Evolutionary conservation across 2,797 vertebrate genomes (phyloP).

Genomic region (Brachymystax lenok): DNA sequence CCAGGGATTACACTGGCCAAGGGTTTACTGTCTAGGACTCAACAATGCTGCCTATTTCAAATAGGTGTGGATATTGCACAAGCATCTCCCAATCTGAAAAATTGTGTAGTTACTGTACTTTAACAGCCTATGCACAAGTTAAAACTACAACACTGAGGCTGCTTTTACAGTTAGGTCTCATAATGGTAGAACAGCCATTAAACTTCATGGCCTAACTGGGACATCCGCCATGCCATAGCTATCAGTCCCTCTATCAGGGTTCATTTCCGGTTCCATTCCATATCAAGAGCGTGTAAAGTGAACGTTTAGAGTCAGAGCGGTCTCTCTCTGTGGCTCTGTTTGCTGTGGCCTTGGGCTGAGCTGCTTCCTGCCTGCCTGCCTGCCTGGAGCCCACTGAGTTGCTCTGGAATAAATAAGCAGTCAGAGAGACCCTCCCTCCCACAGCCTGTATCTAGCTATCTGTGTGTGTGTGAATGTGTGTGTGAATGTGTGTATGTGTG

Average conservation of each 20-base stretch:
- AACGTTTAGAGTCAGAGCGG: constrained; percentile 22
- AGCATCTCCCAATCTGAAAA: no score
- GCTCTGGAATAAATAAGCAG: constrained; percentile 51
- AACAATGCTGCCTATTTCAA: no score
- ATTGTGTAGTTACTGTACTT: constrained; percentile 3
- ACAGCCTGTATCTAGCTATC: constrained; percentile 19
- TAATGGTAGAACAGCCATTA: neutral
- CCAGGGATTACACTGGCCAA: neutral
- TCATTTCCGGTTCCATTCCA: neutral
- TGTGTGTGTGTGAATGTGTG: constrained; percentile 1
- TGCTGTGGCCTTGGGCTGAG: constrained; percentile 44
- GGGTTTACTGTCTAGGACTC: neutral
- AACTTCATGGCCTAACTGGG: neutral
- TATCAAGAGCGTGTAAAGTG: neutral
- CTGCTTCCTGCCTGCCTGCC: constrained; percentile 53
- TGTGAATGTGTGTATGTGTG: constrained; percentile 26
- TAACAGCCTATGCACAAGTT: neutral
- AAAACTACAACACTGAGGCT: neutral
- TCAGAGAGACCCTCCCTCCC: neutral
- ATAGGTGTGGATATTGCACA: no score
- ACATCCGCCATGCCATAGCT: neutral
- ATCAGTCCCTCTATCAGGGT: neutral
- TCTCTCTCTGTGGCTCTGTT: constrained; percentile 10
- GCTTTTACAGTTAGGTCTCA: neutral
- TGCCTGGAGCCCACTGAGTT: constrained; percentile 56